Conservation (phyloP, 2,797 vertebrate genomes). For the Pachyuromys duprasi region DNA sequence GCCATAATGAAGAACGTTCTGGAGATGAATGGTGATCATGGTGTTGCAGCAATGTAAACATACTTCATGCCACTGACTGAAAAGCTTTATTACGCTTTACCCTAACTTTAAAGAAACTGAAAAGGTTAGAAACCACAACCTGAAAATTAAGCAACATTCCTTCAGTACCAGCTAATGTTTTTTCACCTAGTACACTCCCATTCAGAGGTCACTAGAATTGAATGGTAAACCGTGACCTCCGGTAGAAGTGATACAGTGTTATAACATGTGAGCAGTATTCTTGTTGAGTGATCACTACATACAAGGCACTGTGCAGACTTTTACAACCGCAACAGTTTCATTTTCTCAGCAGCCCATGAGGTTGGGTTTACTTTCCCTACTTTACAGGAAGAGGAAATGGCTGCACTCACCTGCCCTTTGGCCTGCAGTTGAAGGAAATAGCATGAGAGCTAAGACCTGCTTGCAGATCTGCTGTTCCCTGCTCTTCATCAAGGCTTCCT, state of each 20-base stretch:
- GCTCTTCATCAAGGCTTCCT: background rate
- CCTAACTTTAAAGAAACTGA: background rate
- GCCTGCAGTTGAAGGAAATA: conserved; percentile 38
- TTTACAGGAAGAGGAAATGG: conserved; percentile 2
- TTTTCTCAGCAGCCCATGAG: background rate
- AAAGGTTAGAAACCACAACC: background rate
- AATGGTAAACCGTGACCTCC: background rate
- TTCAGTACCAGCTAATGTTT: conserved; percentile 3
- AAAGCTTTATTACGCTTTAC: background rate
- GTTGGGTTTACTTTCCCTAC: background rate
- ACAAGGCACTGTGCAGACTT: background rate
- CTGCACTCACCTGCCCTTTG: background rate
- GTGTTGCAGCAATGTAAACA: background rate
- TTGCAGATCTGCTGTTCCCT: background rate
- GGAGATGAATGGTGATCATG: background rate
- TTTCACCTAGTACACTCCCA: background rate
- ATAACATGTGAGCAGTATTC: background rate
- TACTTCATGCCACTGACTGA: background rate
- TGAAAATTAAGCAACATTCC: background rate
- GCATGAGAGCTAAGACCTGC: conserved; percentile 13
- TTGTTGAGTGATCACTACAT: background rate
- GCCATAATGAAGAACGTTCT: background rate
- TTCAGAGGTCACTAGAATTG: background rate
- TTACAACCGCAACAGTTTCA: background rate
- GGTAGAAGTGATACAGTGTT: background rate